A percentile compares a stretch with the other conserved stretches of the same genome.
These are phyloP conservation scores for Abrostola tripartita DNA, from an alignment of 2,888 invertebrate genomes.

Conservation along the genomic window DNA sequence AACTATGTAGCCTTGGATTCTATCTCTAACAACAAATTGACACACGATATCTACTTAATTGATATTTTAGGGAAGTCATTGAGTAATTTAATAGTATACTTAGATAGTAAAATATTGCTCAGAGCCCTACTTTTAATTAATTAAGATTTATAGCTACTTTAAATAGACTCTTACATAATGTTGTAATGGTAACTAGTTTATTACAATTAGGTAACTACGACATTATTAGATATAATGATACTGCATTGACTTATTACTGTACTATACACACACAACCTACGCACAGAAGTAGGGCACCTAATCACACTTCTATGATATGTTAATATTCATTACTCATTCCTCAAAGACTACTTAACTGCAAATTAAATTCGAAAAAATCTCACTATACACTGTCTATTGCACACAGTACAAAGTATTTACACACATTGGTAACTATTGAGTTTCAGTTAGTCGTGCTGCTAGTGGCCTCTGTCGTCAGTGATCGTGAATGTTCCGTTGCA, in stretches of 20 bases:
- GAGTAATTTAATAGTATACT: conserved; percentile 28
- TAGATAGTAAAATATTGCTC: conserved; percentile 35
- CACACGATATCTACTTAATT: conserved; percentile 32
- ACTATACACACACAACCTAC: conserved; percentile 22
- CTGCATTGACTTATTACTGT: conserved; percentile 34
- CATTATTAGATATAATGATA: conserved; percentile 28
- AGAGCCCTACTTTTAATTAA: conserved; percentile 39
- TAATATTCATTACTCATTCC: conserved; percentile 32
- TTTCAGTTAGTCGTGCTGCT: conserved; percentile 43
- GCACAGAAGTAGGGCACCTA: conserved; percentile 23
- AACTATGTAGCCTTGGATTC: conserved; percentile 16
- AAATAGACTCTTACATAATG: conserved; percentile 39
- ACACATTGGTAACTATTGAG: conserved; percentile 29
- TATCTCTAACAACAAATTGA: conserved; percentile 20
- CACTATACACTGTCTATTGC: conserved; percentile 61
- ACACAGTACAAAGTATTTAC: conserved; percentile 43
- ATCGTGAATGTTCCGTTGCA: conserved; percentile 81
- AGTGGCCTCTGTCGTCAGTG: conserved; percentile 81
- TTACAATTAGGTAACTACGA: conserved; percentile 34
- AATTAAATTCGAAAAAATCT: conserved; percentile 66
- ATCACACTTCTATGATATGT: conserved; percentile 30
- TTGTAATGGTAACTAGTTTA: conserved; percentile 10
- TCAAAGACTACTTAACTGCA: conserved; percentile 44
- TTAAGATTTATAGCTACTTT: conserved; percentile 41
- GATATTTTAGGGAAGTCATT: conserved; percentile 48